Base-by-base conservation (phyloP, 2,113 vertebrate genomes). In the Ursus arctos region DNA sequence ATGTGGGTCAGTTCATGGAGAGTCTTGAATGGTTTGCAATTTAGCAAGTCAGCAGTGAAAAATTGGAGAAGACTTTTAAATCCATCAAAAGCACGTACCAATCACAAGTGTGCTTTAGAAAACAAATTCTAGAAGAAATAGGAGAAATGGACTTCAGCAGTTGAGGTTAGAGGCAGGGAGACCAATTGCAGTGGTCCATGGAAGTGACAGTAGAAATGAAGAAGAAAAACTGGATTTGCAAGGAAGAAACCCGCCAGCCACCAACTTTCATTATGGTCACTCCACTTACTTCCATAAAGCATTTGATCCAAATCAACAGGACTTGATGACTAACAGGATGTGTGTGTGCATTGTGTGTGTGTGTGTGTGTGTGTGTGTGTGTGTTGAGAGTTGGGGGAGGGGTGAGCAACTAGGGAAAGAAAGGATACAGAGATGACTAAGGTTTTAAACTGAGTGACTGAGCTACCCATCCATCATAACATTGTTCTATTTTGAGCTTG, bases 271-370 rank as follows among this genome's bases (percentile, higher is more conserved):
- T 89, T 91, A 53, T 22, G 28, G 57, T 59, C 88, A 92, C 59
- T 65, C 84, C 94, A 82, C 81, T 96, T 94, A 82, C 94, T 97
- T 97, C 95, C 97, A 97, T 59, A 72, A 96, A 98, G 59, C 65
- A 65, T 94, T 95, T 92, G 83, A 94, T 96, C 81, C 91, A 95
- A 74, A 97, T 85, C 95, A 95, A 57, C 94, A 97, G 83, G 90
- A 96, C 95, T 67, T 28, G 76, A 94, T 97, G 96, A 98, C 94
- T 97, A 98, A 97, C 90, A 97, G 97, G 96, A 96, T 96, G 63
- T 97, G 88, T 90, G 65, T 79, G n/a, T 61, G 43, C 5, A 43
- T 43, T 43, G 49, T 31, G 26, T 47, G 51, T 74, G 71, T 74
- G 81, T 53, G 72, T 79, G 36, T 26, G 63, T 94, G 40, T 71